Percentiles rank a stretch among this genome's conserved stretches.
phyloP scores from a whole-genome alignment of 1,140 invertebrate species.

The Ostrea edulis region DNA sequence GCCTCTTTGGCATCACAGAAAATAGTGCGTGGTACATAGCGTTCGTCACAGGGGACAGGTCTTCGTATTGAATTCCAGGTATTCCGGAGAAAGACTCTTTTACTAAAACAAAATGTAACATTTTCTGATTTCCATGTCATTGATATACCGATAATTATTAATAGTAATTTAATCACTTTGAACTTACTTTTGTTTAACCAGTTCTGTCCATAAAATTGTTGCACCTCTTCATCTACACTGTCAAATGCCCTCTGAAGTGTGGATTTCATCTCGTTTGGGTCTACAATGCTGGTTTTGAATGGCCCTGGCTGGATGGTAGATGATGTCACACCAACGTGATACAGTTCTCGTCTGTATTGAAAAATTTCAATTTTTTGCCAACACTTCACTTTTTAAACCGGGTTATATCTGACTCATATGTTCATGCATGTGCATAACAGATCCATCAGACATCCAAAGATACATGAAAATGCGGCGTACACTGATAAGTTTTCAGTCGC shows the following conservation, averaged over 20 bases:
- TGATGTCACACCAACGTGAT: constrained; percentile 46
- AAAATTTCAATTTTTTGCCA: neutral
- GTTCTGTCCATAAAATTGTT: constrained; percentile 41
- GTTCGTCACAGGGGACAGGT: constrained; percentile 33
- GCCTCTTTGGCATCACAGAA: constrained; percentile 34
- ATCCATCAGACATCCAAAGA: too few species aligned
- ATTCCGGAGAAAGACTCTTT: constrained; percentile 29
- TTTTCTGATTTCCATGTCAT: neutral
- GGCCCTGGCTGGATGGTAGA: constrained; percentile 48
- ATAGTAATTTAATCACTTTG: neutral
- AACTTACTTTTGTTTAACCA: constrained; percentile 49
- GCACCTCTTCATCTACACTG: constrained; percentile 17
- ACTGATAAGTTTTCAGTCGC: too few species aligned
- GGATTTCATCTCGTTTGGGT: constrained; percentile 21
- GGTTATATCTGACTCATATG: too few species aligned
- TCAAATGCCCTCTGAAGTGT: constrained; percentile 46
- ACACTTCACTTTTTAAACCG: too few species aligned
- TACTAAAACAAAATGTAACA: constrained; percentile 3
- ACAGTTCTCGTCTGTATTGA: constrained; percentile 54
- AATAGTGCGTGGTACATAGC: constrained; percentile 45
- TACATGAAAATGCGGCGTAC: too few species aligned
- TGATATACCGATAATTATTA: neutral
- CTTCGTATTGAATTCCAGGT: constrained; percentile 8
- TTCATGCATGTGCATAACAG: too few species aligned
- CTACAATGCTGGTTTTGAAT: constrained; percentile 48